A percentile compares a stretch with the other conserved stretches of the same genome.
Conservation (phyloP, 2,113 vertebrate genomes). For the Macquaria australasica region DNA sequence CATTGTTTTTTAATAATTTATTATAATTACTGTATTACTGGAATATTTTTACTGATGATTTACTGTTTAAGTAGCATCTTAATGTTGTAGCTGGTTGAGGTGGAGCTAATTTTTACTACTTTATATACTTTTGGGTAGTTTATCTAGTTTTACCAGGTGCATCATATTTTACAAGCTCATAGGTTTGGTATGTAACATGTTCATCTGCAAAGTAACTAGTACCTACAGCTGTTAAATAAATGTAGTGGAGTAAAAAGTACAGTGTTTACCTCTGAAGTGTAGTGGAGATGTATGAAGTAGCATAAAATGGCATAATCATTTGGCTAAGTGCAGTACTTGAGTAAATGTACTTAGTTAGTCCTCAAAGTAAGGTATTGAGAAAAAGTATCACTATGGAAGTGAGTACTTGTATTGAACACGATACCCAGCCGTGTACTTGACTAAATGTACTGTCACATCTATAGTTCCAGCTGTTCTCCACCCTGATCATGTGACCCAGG, state of each 20-base stretch:
- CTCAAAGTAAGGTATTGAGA: background rate
- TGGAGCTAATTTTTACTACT: background rate
- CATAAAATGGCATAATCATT: background rate
- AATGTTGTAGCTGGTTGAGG: background rate
- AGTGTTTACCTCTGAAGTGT: background rate
- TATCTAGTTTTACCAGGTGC: background rate
- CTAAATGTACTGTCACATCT: background rate
- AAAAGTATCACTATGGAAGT: background rate
- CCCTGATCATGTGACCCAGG: conserved; percentile 63
- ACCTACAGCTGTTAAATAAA: background rate
- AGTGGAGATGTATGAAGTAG: too few species aligned
- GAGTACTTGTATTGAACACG: background rate
- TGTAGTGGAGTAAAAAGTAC: background rate
- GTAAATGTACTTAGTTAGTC: background rate
- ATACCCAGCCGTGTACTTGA: too few species aligned
- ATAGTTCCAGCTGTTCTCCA: background rate
- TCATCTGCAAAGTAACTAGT: too few species aligned
- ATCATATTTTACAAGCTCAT: background rate
- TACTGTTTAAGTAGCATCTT: background rate
- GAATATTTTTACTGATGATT: background rate
- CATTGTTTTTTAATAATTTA: too few species aligned
- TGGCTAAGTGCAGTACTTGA: background rate
- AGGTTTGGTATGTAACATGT: background rate
- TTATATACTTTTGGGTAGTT: background rate
- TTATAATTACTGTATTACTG: background rate